Conservation (phyloP, 2,797 vertebrate species). For the Petrocephalus schoutedeni region DNA sequence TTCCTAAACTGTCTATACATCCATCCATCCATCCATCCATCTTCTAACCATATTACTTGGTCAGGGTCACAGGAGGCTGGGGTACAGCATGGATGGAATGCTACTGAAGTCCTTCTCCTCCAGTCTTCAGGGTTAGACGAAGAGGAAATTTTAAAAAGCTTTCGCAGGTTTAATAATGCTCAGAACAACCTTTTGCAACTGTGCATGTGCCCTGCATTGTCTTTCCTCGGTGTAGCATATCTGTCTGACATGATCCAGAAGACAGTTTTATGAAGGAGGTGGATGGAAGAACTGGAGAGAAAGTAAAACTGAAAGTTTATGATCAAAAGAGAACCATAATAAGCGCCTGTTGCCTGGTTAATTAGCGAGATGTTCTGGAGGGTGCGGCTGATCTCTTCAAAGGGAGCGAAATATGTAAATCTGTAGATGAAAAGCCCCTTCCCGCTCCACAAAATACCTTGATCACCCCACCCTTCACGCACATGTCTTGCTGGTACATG, state of each 20-base stretch:
- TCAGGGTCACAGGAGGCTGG: background rate
- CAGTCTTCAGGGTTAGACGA: background rate
- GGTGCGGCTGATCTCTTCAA: slow-evolving; percentile 49
- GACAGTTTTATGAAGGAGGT: background rate
- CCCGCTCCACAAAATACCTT: background rate
- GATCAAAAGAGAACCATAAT: slow-evolving; percentile 55
- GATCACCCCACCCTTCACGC: background rate
- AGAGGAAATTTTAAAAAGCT: background rate
- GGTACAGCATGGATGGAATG: background rate
- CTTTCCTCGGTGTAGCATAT: background rate
- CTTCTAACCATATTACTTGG: background rate
- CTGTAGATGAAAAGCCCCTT: slow-evolving; percentile 5
- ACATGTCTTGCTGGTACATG: background rate
- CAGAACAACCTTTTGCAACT: background rate
- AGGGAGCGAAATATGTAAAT: slow-evolving; percentile 32
- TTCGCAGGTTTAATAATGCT: background rate
- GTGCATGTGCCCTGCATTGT: background rate
- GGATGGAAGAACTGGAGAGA: background rate
- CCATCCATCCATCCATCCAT: background rate
- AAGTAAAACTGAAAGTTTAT: slow-evolving; percentile 19
- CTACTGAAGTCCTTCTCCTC: background rate
- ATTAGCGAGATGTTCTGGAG: slow-evolving; percentile 63
- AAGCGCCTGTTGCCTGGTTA: slow-evolving; percentile 58
- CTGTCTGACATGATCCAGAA: background rate
- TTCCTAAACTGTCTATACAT: background rate